phyloP scores from a whole-genome alignment of 2,888 invertebrate species.

The Dicyrtomina minuta region DNA sequence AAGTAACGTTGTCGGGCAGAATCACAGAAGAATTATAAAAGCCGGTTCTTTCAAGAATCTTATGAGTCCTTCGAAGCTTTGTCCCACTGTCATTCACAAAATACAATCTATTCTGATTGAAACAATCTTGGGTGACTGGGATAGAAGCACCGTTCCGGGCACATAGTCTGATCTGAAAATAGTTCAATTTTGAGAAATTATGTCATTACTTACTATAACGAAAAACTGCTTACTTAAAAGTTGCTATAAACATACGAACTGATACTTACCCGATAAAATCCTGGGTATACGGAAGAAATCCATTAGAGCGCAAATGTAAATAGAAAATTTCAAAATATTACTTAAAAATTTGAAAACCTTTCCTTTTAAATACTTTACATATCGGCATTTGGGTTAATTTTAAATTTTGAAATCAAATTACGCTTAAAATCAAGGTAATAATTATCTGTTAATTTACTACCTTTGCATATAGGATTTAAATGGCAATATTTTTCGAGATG shows the following conservation, averaged over 20 bases:
- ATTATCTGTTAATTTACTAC: too few species aligned
- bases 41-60: slow-evolving; percentile 14
- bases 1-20: slow-evolving; percentile 38
- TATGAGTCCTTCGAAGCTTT: slow-evolving; percentile 4
- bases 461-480: too few species aligned
- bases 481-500: too few species aligned
- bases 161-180: slow-evolving; percentile 78
- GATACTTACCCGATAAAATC: slow-evolving; percentile 7
- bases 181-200: not conserved
- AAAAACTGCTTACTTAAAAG: not conserved
- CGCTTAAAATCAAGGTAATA: too few species aligned
- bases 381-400: too few species aligned
- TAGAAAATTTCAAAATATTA: too few species aligned
- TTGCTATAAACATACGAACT: not conserved
- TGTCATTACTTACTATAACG: not conserved
- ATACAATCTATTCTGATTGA: slow-evolving; percentile 64
- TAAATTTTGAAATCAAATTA: not conserved
- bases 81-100: slow-evolving; percentile 7
- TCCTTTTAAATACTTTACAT: not conserved
- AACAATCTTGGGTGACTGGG: slow-evolving; percentile 78
- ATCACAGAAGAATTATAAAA: slow-evolving; percentile 13
- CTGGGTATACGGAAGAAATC: not conserved
- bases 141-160: slow-evolving; percentile 79
- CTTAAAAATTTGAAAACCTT: too few species aligned
- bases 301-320: too few species aligned